Evolutionary conservation across 2,888 invertebrate genomes (phyloP), one percentile per base, ranked within the genome.

Genomic region (Drosophila antonietae): DNA sequence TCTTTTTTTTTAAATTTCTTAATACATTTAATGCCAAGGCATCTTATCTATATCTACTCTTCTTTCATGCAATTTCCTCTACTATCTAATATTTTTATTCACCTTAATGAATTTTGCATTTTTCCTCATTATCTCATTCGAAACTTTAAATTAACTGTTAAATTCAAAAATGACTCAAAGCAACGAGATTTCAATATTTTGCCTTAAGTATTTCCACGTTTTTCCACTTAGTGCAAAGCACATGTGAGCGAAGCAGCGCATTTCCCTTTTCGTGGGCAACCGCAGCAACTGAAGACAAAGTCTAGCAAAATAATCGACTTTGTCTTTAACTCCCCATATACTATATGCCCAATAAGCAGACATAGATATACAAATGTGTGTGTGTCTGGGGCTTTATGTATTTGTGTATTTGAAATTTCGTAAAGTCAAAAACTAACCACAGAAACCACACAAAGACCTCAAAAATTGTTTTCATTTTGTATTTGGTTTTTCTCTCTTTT

Each of bases 391-490:
- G 12, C 10, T 31, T 0, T 31, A 14, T 52, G 20, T 37, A 15
- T 28, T 18, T 67, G 55, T 35, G 23, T 37, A 46, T 75, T 59
- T 20, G 51, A 66, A 65, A 65, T 51, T 33, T 57, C 35, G 12
- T 51, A 69, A 69, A 61, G 35, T 52, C 43, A 46, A 68, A 53
- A 66, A 69, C 46, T 46, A 74, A 75, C 75, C 76, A 59, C 75
- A 75, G 60, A 59, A 70, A 47, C 74, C 74, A 75, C 74, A 75
- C 57, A 60, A 67, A 60, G 49, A 43, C 70, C 56, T 37, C 44
- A 41, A 70, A 75, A 69, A 37, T n/a, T 23, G 46, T 68, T 69
- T 53, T 46, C 37, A 49, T 58, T 73, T 74, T 44, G 46, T 71
- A 41, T 61, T 49, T 71, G 57, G 14, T 47, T 41, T 39, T 41